A percentile compares a stretch with the other conserved stretches of the same genome.
These are phyloP conservation scores for Rhagium mordax DNA, from an alignment of 2,888 invertebrate genomes.

Conservation along the genomic window DNA sequence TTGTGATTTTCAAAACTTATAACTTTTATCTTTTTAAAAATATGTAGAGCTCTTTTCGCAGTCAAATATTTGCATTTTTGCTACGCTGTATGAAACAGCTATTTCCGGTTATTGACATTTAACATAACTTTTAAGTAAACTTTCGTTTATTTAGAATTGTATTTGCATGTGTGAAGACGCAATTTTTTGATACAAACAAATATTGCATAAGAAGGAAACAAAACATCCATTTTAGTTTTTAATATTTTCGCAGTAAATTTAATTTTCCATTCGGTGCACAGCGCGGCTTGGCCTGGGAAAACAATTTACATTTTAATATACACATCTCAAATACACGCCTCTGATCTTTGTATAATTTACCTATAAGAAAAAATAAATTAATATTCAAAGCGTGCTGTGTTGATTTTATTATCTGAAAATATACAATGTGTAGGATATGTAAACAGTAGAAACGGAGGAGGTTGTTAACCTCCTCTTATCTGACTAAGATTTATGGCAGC, in stretches of 20 bases:
- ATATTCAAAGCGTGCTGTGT: slow-evolving; percentile 30
- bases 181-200: not conserved
- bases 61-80: not conserved
- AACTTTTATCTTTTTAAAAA: no score
- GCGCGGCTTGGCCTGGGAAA: not conserved
- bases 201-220: slow-evolving; percentile 10
- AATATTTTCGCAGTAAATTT: slow-evolving; percentile 7
- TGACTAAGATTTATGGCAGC: not conserved
- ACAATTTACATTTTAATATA: slow-evolving; percentile 7
- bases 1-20: no score
- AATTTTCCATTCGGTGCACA: not conserved
- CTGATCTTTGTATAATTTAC: slow-evolving; percentile 12
- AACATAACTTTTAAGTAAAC: not conserved
- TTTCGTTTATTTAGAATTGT: not conserved
- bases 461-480: slow-evolving; percentile 20
- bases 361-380: slow-evolving; percentile 24
- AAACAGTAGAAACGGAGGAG: slow-evolving; percentile 24
- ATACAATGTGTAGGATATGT: slow-evolving; percentile 38
- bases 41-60: no score
- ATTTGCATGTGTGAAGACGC: not conserved
- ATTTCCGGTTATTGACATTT: not conserved
- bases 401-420: slow-evolving; percentile 38
- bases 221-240: not conserved
- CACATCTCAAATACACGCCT: slow-evolving; percentile 5
- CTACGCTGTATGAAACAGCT: no score